Evolutionary conservation across 1,140 invertebrate species (phyloP).

Genomic region (Drosophila biarmipes): DNA sequence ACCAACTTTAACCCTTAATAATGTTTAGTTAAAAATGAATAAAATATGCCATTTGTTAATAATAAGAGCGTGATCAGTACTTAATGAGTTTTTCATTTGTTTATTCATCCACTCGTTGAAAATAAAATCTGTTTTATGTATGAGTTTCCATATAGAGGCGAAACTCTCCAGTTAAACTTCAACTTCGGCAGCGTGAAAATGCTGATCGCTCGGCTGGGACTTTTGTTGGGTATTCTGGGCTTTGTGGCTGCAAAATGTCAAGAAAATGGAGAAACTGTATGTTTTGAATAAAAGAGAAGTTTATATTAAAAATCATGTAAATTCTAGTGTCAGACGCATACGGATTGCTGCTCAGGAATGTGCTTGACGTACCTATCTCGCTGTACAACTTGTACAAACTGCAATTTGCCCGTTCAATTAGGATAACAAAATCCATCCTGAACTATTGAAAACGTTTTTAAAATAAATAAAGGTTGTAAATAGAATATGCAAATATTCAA

Average conservation of each 20-base stretch:
- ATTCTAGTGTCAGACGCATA: constrained; percentile 68
- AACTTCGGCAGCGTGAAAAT: constrained; percentile 42
- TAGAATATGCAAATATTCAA: too few species aligned
- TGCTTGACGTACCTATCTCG: constrained; percentile 20
- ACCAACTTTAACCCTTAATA: too few species aligned
- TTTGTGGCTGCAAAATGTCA: constrained; percentile 25
- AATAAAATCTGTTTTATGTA: not conserved
- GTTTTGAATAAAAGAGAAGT: constrained; percentile 1
- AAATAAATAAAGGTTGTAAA: too few species aligned
- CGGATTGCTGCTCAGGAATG: constrained; percentile 70
- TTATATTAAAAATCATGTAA: not conserved
- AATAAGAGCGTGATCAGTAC: not conserved
- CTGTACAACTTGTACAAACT: too few species aligned
- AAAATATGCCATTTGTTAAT: not conserved
- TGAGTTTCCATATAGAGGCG: not conserved
- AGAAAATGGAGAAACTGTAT: constrained; percentile 57
- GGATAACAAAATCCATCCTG: too few species aligned
- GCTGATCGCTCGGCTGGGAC: constrained; percentile 15
- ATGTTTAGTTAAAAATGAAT: not conserved
- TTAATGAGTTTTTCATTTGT: not conserved
- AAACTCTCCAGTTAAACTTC: constrained; percentile 33
- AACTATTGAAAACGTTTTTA: too few species aligned
- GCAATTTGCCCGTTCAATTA: too few species aligned
- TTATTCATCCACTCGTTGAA: not conserved
- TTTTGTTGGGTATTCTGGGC: constrained; percentile 26